Base-by-base conservation (phyloP, 2,888 invertebrate genomes). In the Bombylius major region DNA sequence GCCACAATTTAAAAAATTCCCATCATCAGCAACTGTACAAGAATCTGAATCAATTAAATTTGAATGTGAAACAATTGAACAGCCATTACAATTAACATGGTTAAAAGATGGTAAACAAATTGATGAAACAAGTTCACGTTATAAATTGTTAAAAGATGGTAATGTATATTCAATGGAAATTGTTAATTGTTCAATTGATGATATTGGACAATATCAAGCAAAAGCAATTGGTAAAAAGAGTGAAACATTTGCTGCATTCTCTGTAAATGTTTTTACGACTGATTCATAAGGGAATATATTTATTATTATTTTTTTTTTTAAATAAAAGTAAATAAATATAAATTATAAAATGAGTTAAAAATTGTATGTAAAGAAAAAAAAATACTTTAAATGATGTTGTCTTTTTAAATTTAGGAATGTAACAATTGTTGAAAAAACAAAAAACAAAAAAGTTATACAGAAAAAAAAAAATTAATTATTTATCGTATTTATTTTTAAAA, bases 71-170 rank as follows among this genome's bases (percentile, higher is more conserved):
- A 81, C 87, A 69, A 87, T 89, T 65, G 82, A 79, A 68, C 77
- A 82, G 67, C 81, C 83, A 64, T 76, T 85, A 63, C 82, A 83
- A 70, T 77, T 86, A 56, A 81, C 79, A 64, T 96, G 96, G 95
- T 78, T 89, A 68, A 95, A 95, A 78, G 94, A 96, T 78, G 92
- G 92, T 66, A 89, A 89, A 69, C 83, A 86, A 56, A 82, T 96
- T 64, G 88, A 90, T 70, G 92, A 93, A 70, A 79, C 81, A 51
- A 81, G 82, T 64, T 77, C 84, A 58, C 82, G 87, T 69, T 89
- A 87, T 73, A 84, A 86, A 68, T 88, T 92, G 75, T 87, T 85
- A 59, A 86, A 86, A 73, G 89, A 90, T 69, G 87, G 85, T 64
- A 85, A 83, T 65, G 82, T 84, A 62, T 92, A 89, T 76, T 80